Conservation (phyloP, 2,888 invertebrate species). For the Spodoptera littoralis region DNA sequence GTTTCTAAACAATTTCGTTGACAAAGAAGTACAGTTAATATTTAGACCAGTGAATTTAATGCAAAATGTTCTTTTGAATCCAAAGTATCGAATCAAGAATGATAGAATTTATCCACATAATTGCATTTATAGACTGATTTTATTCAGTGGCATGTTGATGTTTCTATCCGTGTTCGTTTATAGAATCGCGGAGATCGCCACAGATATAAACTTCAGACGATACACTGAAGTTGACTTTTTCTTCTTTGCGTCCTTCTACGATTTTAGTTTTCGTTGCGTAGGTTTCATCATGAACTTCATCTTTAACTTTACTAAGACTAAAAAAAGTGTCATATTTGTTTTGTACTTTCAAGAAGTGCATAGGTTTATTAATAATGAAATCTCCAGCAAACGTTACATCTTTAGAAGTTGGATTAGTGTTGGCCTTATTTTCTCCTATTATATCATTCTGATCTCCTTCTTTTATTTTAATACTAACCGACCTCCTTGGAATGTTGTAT, state of each 20-base stretch:
- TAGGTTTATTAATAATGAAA: slow-evolving; percentile 10
- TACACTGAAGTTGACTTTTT: slow-evolving; percentile 8
- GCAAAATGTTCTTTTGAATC: slow-evolving; percentile 16
- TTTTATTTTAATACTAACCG: neutral
- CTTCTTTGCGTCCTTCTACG: slow-evolving; percentile 5
- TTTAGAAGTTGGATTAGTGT: slow-evolving; percentile 11
- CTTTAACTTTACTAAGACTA: neutral
- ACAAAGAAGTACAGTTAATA: slow-evolving; percentile 10
- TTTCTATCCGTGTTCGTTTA: neutral
- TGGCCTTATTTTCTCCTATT: neutral
- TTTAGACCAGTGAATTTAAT: slow-evolving; percentile 15
- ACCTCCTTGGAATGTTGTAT: slow-evolving; percentile 9
- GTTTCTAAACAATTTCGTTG: neutral
- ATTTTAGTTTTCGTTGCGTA: neutral
- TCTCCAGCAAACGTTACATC: neutral
- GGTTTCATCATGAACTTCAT: slow-evolving; percentile 19
- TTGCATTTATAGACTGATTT: slow-evolving; percentile 4
- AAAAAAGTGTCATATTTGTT: slow-evolving; percentile 4
- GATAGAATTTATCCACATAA: slow-evolving; percentile 10
- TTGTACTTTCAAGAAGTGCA: slow-evolving; percentile 26
- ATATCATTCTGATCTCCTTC: neutral
- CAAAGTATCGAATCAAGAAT: slow-evolving; percentile 16
- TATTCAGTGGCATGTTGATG: neutral
- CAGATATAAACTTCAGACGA: slow-evolving; percentile 12
- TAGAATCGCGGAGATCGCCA: slow-evolving; percentile 6